phyloP scores from a whole-genome alignment of 2,888 invertebrate genomes.

The Andrena fulva region DNA sequence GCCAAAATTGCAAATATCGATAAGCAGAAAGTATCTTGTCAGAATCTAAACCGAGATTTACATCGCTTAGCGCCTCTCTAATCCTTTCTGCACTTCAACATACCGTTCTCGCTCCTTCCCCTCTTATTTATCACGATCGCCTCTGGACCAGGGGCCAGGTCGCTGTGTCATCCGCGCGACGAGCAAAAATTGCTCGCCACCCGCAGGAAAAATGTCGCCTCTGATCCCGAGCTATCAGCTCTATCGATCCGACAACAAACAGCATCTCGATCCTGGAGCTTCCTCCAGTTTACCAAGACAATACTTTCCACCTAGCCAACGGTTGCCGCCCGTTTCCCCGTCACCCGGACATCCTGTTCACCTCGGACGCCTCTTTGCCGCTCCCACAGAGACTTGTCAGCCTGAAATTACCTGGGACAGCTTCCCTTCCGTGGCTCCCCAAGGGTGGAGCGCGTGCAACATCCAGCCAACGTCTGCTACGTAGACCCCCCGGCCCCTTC shows the following conservation, averaged over 20 bases:
- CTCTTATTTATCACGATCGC: no score
- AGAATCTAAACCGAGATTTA: no score
- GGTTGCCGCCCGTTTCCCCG: slow-evolving; percentile 26
- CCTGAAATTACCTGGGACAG: slow-evolving; percentile 57
- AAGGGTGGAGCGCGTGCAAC: slow-evolving; percentile 41
- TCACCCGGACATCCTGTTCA: slow-evolving; percentile 37
- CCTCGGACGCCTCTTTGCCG: not conserved
- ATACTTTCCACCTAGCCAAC: slow-evolving; percentile 5
- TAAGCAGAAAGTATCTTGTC: no score
- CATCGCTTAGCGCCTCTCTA: no score
- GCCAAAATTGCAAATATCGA: not conserved
- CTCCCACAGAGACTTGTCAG: slow-evolving; percentile 25
- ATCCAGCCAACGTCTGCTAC: slow-evolving; percentile 22
- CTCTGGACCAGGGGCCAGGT: no score
- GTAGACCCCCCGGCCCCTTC: not conserved
- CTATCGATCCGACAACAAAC: slow-evolving; percentile 14
- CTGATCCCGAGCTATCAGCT: not conserved
- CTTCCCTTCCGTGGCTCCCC: slow-evolving; percentile 54
- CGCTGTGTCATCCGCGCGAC: not conserved
- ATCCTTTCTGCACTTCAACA: no score
- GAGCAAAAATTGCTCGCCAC: not conserved
- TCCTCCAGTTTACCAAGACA: not conserved
- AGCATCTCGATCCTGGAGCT: not conserved
- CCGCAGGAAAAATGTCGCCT: not conserved
- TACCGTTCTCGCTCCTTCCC: no score